phyloP scores from a whole-genome alignment of 2,113 vertebrate genomes.

The Chaetodon trifascialis region DNA sequence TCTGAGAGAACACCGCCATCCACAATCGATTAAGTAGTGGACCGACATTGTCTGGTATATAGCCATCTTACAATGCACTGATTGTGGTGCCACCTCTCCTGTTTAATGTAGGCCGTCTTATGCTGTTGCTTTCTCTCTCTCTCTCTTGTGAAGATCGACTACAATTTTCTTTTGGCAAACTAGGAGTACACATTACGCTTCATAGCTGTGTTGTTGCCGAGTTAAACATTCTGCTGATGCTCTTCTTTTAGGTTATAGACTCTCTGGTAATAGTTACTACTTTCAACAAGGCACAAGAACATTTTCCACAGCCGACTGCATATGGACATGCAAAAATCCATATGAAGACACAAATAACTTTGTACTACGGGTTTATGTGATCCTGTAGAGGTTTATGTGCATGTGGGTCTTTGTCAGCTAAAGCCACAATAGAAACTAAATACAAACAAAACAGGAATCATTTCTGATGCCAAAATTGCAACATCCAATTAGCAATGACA shows the following conservation, averaged over 20 bases:
- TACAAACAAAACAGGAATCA: not conserved
- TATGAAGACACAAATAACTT: not conserved
- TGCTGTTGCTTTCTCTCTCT: too few relatives aligned
- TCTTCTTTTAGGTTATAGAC: not conserved
- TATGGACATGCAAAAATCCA: not conserved
- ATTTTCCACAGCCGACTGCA: not conserved
- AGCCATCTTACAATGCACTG: too few relatives aligned
- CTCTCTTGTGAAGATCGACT: too few relatives aligned
- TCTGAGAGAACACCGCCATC: too few relatives aligned
- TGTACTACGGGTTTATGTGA: too few relatives aligned
- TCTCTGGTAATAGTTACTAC: not conserved
- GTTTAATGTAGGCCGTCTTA: too few relatives aligned
- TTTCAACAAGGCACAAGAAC: not conserved
- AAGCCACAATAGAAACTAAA: not conserved
- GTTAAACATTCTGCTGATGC: slow-evolving; percentile 14
- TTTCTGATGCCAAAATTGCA: not conserved
- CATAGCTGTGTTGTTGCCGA: too few relatives aligned
- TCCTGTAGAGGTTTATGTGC: not conserved
- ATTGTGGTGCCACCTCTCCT: too few relatives aligned
- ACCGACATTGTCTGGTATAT: too few relatives aligned
- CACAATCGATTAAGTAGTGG: too few relatives aligned
- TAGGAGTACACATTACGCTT: too few relatives aligned
- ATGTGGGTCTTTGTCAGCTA: not conserved
- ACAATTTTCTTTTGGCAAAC: too few relatives aligned
- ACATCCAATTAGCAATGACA: not conserved